Evolutionary conservation across 2,888 invertebrate species (phyloP).

Genomic region (Magallana nippona): DNA sequence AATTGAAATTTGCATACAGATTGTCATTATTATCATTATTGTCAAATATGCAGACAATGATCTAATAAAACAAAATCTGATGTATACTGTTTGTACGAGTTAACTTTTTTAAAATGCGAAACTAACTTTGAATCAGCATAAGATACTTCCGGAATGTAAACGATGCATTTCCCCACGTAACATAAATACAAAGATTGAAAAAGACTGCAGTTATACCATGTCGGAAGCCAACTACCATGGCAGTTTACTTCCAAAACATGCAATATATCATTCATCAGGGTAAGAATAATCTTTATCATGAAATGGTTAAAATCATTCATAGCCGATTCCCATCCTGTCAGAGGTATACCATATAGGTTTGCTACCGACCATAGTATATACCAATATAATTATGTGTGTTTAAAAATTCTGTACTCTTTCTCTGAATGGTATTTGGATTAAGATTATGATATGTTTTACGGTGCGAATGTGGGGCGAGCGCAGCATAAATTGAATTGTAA

Average conservation of each 20-base stretch:
- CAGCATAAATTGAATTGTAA: too few species aligned
- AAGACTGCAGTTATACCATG: conserved; percentile 10
- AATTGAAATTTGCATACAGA: not conserved
- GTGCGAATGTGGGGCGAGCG: too few species aligned
- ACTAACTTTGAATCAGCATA: not conserved
- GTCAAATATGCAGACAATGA: too few species aligned
- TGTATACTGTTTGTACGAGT: not conserved
- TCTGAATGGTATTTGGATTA: too few species aligned
- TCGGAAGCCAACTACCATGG: conserved; percentile 44
- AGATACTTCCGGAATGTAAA: conserved; percentile 29
- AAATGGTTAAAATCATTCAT: too few species aligned
- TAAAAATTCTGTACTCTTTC: too few species aligned
- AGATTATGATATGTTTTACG: too few species aligned
- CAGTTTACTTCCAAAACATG: conserved; percentile 66
- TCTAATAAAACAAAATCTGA: not conserved
- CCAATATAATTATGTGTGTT: too few species aligned
- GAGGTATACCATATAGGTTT: too few species aligned
- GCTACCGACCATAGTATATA: too few species aligned
- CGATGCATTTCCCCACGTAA: conserved; percentile 11
- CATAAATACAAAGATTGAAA: not conserved
- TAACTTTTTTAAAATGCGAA: not conserved
- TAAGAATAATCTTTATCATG: conserved; percentile 50
- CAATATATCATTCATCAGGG: conserved; percentile 72
- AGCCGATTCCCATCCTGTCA: too few species aligned
- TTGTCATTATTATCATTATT: not conserved